phyloP scores from a whole-genome alignment of 1,140 invertebrate genomes.

The Lordiphosa clarofinis region DNA sequence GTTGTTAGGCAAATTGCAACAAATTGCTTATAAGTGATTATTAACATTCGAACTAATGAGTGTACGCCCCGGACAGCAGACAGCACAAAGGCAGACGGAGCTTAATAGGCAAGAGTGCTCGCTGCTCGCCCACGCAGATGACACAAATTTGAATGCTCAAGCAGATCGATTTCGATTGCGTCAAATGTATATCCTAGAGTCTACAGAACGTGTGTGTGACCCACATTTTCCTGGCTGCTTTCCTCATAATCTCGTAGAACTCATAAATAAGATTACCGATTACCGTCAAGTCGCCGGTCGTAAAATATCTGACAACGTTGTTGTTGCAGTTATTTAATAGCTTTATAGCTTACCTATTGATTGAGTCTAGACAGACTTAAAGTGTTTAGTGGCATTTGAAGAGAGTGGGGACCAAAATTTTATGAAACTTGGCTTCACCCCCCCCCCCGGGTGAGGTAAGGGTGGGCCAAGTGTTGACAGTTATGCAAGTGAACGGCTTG shows the following conservation, averaged over 20 bases:
- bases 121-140: constrained; percentile 21
- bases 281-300: constrained; percentile 38
- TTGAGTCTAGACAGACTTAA: neutral
- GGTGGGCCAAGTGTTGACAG: neutral
- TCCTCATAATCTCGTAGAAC: constrained; percentile 28
- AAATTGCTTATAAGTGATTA: constrained; percentile 32
- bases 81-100: too few species aligned
- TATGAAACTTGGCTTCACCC: too few species aligned
- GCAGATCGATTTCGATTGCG: constrained; percentile 33
- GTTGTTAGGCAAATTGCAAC: constrained; percentile 52
- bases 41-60: constrained; percentile 1
- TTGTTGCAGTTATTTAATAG: constrained; percentile 35
- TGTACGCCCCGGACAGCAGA: too few species aligned
- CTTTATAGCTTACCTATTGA: constrained; percentile 4
- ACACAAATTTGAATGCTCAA: constrained; percentile 23
- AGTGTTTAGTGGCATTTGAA: too few species aligned
- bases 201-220: constrained; percentile 50
- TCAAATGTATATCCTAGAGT: constrained; percentile 11
- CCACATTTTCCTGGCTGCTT: constrained; percentile 53
- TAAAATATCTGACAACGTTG: constrained; percentile 32
- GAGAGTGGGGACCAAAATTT: too few species aligned
- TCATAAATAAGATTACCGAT: constrained; percentile 73
- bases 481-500: constrained; percentile 18
- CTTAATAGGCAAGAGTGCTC: too few species aligned
- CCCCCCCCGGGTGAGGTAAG: too few species aligned